Evolutionary conservation across 1,140 invertebrate genomes (phyloP).

Genomic region (Hyles euphorbiae): DNA sequence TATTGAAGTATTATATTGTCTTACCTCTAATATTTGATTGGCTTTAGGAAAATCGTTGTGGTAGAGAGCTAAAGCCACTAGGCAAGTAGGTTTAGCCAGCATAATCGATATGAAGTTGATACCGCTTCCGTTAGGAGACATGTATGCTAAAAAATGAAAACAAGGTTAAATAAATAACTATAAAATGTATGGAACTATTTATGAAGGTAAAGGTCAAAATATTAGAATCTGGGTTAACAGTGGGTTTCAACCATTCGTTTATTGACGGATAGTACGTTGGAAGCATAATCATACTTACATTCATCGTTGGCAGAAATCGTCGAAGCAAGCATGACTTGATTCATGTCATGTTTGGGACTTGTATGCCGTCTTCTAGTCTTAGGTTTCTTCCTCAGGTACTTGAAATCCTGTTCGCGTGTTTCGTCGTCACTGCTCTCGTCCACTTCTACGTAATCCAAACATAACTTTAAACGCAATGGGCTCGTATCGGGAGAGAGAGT

Average conservation of each 20-base stretch:
- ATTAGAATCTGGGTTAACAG: no score
- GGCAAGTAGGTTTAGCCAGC: conserved; percentile 64
- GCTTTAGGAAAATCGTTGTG: conserved; percentile 70
- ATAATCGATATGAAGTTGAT: conserved; percentile 72
- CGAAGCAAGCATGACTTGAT: conserved; percentile 57
- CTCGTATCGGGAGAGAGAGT: conserved; percentile 60
- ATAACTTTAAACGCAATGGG: conserved; percentile 54
- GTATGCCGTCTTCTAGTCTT: conserved; percentile 52
- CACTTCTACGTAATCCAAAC: conserved; percentile 66
- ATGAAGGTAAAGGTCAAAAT: no score
- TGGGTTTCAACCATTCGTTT: no score
- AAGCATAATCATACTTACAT: conserved; percentile 30
- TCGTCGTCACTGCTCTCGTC: conserved; percentile 68
- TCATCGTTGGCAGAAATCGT: conserved; percentile 59
- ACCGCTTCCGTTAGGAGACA: conserved; percentile 35
- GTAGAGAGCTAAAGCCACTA: conserved; percentile 65
- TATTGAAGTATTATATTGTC: conserved; percentile 7
- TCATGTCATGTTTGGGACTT: conserved; percentile 51
- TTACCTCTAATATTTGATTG: conserved; percentile 71
- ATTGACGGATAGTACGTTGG: no score
- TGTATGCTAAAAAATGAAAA: conserved; percentile 37
- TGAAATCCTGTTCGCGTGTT: conserved; percentile 43
- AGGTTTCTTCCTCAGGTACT: conserved; percentile 51
- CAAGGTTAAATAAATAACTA: not conserved
- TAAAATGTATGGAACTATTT: not conserved